Evolutionary conservation across 2,113 vertebrate genomes (phyloP), one percentile per base, ranked within the genome.

Genomic region (Salvelinus namaycush): DNA sequence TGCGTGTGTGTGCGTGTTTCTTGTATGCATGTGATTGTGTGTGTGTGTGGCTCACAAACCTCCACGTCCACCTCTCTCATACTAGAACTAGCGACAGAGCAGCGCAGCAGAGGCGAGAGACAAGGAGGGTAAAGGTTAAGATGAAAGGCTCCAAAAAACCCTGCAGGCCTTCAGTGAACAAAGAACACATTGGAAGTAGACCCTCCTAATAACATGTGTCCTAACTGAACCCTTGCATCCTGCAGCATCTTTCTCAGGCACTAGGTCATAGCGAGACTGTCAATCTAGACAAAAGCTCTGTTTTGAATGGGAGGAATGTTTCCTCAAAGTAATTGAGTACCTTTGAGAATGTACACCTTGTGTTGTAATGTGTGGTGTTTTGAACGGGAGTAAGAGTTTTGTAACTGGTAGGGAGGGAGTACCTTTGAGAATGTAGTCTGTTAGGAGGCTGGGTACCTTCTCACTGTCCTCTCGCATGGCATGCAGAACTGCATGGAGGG

Each of bases 351-450:
- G 51, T 44, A 44, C 39, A 44, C 39, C 51, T 18, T 54, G 39
- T 44, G 39, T 9, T 9, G 39, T 44, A 44, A 44, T 44, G 39
- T 44, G 39, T 44, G 39, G 39, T 11, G 39, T 44, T 11, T 44
- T 44, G 39, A 44, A 44, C 39, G 9, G 22, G 1, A 67, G 39
- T 34, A 57, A 22, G 24, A 39, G 8, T n/a, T 26, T 29, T 44
- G 39, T 18, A 54, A 54, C 24, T 67, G 65, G 29, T 34, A 39
- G 5, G 20, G 16, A 9, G 26, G 87, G 31, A 68, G 81, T 91
- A 99, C 98, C 98, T 95, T 98, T 99, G 86, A 99, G 95, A 82
- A 99, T 99, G 88, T 99, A 99, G 87, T 99, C 97, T 72, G 98
- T 99, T 87, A 99, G 93, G 80, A 99, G 95, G 75, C 95, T 94